Evolutionary conservation across 2,888 invertebrate species (phyloP).

Genomic region (Sericinus montela): DNA sequence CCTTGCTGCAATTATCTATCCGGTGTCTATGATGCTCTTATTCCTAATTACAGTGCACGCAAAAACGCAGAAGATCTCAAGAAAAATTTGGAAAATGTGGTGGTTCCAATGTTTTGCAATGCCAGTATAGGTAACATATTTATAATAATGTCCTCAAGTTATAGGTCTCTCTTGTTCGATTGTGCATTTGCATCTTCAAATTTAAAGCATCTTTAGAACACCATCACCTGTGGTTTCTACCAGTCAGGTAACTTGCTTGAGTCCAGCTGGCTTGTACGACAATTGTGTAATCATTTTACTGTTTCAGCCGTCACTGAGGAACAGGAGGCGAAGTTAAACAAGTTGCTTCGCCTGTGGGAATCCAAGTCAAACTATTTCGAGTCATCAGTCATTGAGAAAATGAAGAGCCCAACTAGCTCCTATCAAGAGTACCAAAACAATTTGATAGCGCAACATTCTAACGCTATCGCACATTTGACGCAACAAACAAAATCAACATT

Average conservation of each 20-base stretch:
- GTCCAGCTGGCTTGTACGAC: slow-evolving; percentile 49
- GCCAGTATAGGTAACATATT: slow-evolving; percentile 87
- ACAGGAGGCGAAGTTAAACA: slow-evolving; percentile 93
- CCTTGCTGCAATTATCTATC: slow-evolving; percentile 50
- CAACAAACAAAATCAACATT: slow-evolving; percentile 91
- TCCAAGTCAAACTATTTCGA: slow-evolving; percentile 95
- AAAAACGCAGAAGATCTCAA: slow-evolving; percentile 97
- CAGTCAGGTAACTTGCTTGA: slow-evolving; percentile 74
- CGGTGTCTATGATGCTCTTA: slow-evolving; percentile 77
- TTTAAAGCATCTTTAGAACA: slow-evolving; percentile 61
- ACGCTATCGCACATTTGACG: slow-evolving; percentile 86
- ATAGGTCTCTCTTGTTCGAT: slow-evolving; percentile 68
- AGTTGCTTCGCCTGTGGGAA: slow-evolving; percentile 97
- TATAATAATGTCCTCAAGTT: slow-evolving; percentile 75
- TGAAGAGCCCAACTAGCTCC: slow-evolving; percentile 92
- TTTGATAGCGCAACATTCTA: slow-evolving; percentile 88
- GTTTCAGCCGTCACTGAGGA: slow-evolving; percentile 89
- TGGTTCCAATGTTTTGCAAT: slow-evolving; percentile 98
- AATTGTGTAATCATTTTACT: slow-evolving; percentile 61
- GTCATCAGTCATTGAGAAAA: slow-evolving; percentile 88
- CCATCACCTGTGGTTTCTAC: slow-evolving; percentile 64
- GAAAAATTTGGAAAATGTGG: slow-evolving; percentile 95
- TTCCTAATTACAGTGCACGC: slow-evolving; percentile 89
- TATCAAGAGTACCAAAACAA: slow-evolving; percentile 94
- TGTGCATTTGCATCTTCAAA: slow-evolving; percentile 67